Percentiles rank a stretch among this genome's conserved stretches.
These are phyloP conservation scores for Amblyjoppa fuscipennis DNA, from an alignment of 2,888 invertebrate species.

Conservation along the genomic window DNA sequence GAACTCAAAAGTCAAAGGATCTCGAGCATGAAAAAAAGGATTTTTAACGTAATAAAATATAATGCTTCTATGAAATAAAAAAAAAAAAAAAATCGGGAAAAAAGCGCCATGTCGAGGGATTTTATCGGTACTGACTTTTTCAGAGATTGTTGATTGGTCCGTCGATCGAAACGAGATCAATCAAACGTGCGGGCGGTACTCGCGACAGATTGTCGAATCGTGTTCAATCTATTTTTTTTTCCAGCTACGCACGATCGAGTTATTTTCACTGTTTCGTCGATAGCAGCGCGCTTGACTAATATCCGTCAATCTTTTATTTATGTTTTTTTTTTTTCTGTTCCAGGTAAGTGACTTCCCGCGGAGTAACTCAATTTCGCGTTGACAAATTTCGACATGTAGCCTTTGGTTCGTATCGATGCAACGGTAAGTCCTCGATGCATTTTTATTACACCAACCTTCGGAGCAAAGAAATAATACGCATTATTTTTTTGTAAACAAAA, in stretches of 20 bases:
- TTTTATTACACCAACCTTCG: background rate
- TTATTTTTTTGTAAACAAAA: no score
- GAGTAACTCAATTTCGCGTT: conserved; percentile 7
- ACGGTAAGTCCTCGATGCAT: conserved; percentile 14
- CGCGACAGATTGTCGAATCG: conserved; percentile 12
- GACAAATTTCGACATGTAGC: conserved; percentile 3
- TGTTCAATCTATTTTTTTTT: background rate
- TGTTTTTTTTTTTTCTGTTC: conserved; percentile 55
- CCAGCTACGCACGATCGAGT: conserved; percentile 5
- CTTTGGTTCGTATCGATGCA: background rate
- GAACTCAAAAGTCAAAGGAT: background rate
- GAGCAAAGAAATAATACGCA: background rate
- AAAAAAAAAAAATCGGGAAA: conserved; percentile 32
- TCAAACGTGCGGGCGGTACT: conserved; percentile 32
- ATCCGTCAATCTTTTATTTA: conserved; percentile 16
- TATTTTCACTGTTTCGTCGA: conserved; percentile 5
- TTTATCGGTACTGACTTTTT: conserved; percentile 25
- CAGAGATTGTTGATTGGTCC: conserved; percentile 32
- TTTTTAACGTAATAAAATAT: conserved; percentile 1
- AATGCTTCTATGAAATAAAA: conserved; percentile 12
- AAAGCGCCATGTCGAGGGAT: conserved; percentile 2
- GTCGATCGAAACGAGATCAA: conserved; percentile 39
- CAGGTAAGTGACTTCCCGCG: conserved; percentile 61
- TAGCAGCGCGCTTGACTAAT: conserved; percentile 5
- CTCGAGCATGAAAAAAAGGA: background rate